phyloP scores from a whole-genome alignment of 2,888 invertebrate genomes.

The Chrysotoxum bicinctum region DNA sequence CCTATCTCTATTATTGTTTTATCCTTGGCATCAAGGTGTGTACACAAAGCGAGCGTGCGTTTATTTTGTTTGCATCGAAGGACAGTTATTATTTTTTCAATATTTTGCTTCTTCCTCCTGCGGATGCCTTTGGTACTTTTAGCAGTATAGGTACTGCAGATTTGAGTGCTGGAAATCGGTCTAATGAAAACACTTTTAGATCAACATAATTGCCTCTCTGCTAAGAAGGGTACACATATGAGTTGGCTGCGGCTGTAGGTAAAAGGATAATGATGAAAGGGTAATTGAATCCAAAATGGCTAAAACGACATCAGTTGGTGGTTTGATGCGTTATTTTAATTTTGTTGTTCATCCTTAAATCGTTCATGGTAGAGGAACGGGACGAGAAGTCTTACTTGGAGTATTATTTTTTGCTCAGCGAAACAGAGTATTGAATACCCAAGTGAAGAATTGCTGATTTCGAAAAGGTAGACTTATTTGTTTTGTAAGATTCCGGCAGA shows the following conservation, averaged over 20 bases:
- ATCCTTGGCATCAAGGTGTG: slow-evolving; percentile 60
- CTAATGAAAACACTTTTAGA: slow-evolving; percentile 38
- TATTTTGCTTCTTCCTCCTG: not conserved
- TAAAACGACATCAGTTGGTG: not conserved
- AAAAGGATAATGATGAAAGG: slow-evolving; percentile 34
- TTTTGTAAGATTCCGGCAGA: no score
- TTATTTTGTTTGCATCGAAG: slow-evolving; percentile 56
- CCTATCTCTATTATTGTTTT: slow-evolving; percentile 23
- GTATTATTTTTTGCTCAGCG: no score
- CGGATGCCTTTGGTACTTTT: not conserved
- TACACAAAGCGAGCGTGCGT: slow-evolving; percentile 64
- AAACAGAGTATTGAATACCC: no score
- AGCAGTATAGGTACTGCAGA: not conserved
- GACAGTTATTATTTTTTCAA: slow-evolving; percentile 44
- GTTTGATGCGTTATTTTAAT: not conserved
- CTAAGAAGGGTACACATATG: not conserved
- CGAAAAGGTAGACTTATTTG: no score
- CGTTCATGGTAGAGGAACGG: not conserved
- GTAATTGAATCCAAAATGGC: slow-evolving; percentile 30
- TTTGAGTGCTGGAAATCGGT: slow-evolving; percentile 36
- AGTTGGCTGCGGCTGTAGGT: not conserved
- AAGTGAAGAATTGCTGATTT: no score
- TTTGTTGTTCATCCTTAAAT: not conserved
- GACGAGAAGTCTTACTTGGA: not conserved
- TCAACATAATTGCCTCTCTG: slow-evolving; percentile 34